A percentile compares a stretch with the other conserved stretches of the same genome.
phyloP scores from a whole-genome alignment of 1,140 invertebrate genomes.

The Halyomorpha halys region DNA sequence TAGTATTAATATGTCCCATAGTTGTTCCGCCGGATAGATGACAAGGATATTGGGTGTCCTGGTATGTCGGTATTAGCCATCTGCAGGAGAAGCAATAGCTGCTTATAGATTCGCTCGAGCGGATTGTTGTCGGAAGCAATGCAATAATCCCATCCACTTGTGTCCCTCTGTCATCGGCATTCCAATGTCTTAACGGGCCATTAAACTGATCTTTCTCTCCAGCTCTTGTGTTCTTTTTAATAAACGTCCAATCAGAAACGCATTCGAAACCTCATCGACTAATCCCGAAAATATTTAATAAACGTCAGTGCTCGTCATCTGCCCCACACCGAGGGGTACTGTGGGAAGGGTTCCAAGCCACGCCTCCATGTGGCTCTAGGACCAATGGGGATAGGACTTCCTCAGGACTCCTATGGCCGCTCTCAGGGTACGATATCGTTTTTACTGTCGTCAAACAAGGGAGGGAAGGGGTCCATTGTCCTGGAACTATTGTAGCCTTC shows the following conservation, averaged over 20 bases:
- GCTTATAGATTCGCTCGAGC: too few species aligned
- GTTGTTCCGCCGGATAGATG: too few species aligned
- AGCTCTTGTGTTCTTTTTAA: neutral
- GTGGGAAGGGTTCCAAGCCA: neutral
- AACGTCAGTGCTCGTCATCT: slow-evolving; percentile 4
- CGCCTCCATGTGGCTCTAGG: neutral
- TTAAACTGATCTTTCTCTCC: neutral
- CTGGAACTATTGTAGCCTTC: neutral
- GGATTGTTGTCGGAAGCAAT: too few species aligned
- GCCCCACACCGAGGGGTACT: neutral
- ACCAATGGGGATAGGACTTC: neutral
- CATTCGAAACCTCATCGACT: neutral
- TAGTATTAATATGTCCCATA: too few species aligned
- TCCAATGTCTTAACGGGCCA: neutral
- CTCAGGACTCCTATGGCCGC: neutral
- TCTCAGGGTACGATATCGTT: neutral
- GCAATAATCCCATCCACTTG: too few species aligned
- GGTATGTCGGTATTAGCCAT: too few species aligned
- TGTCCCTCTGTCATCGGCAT: neutral
- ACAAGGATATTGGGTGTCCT: too few species aligned
- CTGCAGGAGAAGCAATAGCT: too few species aligned
- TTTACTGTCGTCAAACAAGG: slow-evolving; percentile 4
- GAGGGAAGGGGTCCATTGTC: neutral
- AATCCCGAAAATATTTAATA: slow-evolving; percentile 19
- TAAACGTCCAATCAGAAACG: slow-evolving; percentile 9